Percentiles rank a stretch among this genome's conserved stretches.
These are phyloP conservation scores for Malurus alboscapulatus DNA, from an alignment of 2,113 vertebrate species.

Conservation along the genomic window DNA sequence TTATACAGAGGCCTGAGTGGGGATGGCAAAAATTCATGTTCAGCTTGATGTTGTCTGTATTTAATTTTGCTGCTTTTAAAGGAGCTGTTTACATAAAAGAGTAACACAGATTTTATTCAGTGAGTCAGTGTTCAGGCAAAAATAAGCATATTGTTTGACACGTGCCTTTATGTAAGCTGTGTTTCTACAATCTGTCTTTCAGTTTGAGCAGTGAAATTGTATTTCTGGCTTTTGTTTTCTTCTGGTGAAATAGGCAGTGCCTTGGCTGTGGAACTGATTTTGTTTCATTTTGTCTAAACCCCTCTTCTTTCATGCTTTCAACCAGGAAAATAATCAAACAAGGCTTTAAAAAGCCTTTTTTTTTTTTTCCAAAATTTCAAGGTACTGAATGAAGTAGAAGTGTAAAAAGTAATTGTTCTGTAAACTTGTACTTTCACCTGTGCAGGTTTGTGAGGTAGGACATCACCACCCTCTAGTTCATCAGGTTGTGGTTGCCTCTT, in stretches of 20 bases:
- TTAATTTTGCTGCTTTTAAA: conserved; percentile 23
- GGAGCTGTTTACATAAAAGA: background rate
- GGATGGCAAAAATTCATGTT: background rate
- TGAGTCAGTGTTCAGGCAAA: conserved; percentile 23
- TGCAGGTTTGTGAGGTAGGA: background rate
- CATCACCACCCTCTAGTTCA: background rate
- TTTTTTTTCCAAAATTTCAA: background rate
- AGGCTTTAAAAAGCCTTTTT: background rate
- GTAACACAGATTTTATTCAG: background rate
- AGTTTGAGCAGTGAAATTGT: background rate
- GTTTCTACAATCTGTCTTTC: background rate
- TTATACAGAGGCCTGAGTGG: background rate
- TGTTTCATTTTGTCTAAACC: background rate
- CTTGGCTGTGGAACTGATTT: background rate
- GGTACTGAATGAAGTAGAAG: background rate
- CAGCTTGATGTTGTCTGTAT: background rate
- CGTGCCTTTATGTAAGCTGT: conserved; percentile 37
- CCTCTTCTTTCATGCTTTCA: background rate
- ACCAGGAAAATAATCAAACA: background rate
- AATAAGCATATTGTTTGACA: conserved; percentile 21
- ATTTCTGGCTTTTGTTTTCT: conserved; percentile 29
- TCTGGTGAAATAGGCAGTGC: background rate
- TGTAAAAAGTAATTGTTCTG: background rate
- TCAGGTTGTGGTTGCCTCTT: background rate
- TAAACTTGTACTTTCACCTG: background rate